phyloP scores from a whole-genome alignment of 2,113 vertebrate genomes.

The Planiliza haematocheilus region DNA sequence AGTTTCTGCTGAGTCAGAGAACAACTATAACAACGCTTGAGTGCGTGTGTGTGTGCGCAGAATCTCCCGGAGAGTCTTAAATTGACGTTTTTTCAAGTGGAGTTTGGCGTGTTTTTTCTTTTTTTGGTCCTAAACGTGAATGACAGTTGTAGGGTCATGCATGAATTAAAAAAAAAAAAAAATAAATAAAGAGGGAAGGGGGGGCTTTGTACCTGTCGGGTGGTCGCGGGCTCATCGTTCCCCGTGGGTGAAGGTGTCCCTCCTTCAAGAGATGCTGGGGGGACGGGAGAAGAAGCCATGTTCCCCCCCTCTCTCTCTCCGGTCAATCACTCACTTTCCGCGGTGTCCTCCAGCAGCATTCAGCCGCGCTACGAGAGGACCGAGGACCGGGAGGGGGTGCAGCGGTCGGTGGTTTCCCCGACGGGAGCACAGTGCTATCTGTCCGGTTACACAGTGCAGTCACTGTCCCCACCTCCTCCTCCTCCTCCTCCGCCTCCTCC shows the following conservation, averaged over 20 bases:
- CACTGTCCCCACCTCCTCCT: conserved; percentile 33
- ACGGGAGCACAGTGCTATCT: conserved; percentile 56
- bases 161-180: background rate
- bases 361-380: conserved; percentile 3
- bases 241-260: conserved; percentile 67
- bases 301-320: background rate
- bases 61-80: background rate
- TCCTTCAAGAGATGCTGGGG: conserved; percentile 64
- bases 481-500: too few species aligned
- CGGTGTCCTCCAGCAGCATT: conserved; percentile 36
- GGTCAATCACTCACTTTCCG: conserved; percentile 29
- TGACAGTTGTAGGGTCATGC: background rate
- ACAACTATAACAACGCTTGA: too few species aligned
- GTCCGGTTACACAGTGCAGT: conserved; percentile 52
- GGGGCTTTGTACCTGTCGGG: conserved; percentile 49
- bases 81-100: background rate
- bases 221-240: conserved; percentile 44
- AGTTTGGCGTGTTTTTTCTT: background rate
- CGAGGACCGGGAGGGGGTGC: background rate
- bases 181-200: too few species aligned
- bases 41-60: background rate
- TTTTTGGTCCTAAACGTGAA: too few species aligned
- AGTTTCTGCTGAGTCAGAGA: conserved; percentile 11
- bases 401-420: conserved; percentile 6
- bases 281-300: conserved; percentile 69